Percentiles rank a stretch among this genome's conserved stretches.
These are phyloP conservation scores for Sminthurinus aureus DNA, from an alignment of 2,888 invertebrate species.

Conservation along the genomic window DNA sequence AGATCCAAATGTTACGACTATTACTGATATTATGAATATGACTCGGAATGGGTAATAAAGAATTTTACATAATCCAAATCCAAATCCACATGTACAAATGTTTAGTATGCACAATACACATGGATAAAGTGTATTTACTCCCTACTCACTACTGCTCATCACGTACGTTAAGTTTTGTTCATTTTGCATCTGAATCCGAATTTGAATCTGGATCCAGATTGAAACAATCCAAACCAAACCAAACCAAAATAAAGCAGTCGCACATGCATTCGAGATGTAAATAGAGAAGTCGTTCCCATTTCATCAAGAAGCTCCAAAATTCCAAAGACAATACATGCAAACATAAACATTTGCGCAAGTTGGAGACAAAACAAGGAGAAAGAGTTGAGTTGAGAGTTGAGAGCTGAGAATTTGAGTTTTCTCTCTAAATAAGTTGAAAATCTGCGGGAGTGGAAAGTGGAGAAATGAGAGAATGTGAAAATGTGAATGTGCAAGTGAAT, in stretches of 20 bases:
- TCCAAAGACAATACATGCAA: background rate
- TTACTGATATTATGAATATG: too few relatives aligned
- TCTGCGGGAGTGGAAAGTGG: background rate
- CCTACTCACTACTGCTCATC: conserved; percentile 24
- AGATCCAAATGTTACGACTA: too few relatives aligned
- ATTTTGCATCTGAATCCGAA: background rate
- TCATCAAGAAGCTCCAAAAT: background rate
- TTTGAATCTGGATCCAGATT: background rate
- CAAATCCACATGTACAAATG: too few relatives aligned
- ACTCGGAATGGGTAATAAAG: background rate
- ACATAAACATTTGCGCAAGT: background rate
- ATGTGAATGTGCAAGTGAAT: background rate
- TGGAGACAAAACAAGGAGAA: background rate
- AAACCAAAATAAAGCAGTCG: too few relatives aligned
- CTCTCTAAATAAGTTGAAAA: too few relatives aligned
- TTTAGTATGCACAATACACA: too few relatives aligned
- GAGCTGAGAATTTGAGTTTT: background rate
- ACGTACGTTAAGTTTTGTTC: conserved; percentile 24
- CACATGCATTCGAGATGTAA: too few relatives aligned
- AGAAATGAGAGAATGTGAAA: conserved; percentile 3
- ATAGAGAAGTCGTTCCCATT: too few relatives aligned
- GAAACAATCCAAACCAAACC: too few relatives aligned
- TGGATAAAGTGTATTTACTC: background rate
- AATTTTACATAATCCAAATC: background rate
- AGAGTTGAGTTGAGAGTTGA: background rate